Evolutionary conservation across 2,797 vertebrate species (phyloP).

Genomic region (Acrocephalus scirpaceus): DNA sequence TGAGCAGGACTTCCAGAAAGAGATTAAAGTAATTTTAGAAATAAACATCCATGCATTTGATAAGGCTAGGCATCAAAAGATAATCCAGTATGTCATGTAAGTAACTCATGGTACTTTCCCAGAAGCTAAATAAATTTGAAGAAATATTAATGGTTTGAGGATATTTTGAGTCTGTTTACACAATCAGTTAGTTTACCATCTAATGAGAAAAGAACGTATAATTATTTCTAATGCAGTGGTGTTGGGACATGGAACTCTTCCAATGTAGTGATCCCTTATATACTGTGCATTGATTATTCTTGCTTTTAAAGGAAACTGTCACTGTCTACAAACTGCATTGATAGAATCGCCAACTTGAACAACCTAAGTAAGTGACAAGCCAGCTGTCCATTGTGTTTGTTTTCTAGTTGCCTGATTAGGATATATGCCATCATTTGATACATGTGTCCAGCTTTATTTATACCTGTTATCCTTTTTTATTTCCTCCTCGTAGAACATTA

Average conservation of each 20-base stretch:
- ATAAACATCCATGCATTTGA: not conserved
- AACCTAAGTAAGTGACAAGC: conserved; percentile 89
- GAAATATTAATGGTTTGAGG: not conserved
- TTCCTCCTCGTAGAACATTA: not conserved
- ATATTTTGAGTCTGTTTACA: not conserved
- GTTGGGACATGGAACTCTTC: not conserved
- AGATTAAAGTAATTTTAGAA: not conserved
- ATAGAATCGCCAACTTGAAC: conserved; percentile 94
- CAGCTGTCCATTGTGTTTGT: not conserved
- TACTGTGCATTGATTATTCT: conserved; percentile 63
- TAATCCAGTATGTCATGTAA: not conserved
- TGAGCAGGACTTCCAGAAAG: not conserved
- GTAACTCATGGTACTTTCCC: not conserved
- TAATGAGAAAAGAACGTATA: not conserved
- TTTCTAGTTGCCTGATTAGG: conserved; percentile 31
- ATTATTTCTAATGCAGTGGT: not conserved
- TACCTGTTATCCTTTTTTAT: not conserved
- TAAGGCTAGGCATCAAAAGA: not conserved
- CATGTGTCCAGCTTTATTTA: not conserved
- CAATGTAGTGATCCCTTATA: not conserved
- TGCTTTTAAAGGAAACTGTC: conserved; percentile 88
- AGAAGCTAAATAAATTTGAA: not conserved
- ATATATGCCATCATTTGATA: not conserved
- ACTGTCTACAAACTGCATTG: conserved; percentile 97
- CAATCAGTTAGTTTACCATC: not conserved